Percentiles rank a stretch among this genome's conserved stretches.
Conservation (phyloP, 2,888 invertebrate genomes). For the Parelbella ahira region DNA sequence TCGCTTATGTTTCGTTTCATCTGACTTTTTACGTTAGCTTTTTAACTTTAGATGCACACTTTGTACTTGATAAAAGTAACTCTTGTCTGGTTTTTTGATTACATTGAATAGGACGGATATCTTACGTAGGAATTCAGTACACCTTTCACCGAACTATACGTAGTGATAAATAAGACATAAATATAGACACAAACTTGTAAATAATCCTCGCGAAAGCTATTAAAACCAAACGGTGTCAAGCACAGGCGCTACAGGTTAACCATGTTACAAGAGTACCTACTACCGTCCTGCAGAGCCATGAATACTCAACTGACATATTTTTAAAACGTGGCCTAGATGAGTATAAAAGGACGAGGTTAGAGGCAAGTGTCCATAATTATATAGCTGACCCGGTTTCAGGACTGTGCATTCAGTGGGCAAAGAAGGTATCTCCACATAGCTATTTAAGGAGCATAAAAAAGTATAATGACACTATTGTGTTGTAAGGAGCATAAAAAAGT, state of each 20-base stretch:
- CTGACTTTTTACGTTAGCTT: slow-evolving; percentile 3
- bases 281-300: slow-evolving; percentile 11
- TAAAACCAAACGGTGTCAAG: slow-evolving; percentile 15
- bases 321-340: slow-evolving; percentile 14
- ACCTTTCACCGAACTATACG: not conserved
- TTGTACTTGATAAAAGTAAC: no score
- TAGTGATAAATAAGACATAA: no score
- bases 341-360: slow-evolving; percentile 18
- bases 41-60: no score
- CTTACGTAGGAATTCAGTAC: no score
- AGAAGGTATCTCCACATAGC: slow-evolving; percentile 31
- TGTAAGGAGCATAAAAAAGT: no score
- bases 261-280: slow-evolving; percentile 9
- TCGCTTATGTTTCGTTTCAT: slow-evolving; percentile 1
- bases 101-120: no score
- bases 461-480: no score
- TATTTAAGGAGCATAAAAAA: slow-evolving; percentile 45
- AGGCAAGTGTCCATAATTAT: slow-evolving; percentile 19
- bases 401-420: slow-evolving; percentile 18
- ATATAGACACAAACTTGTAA: no score
- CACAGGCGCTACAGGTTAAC: slow-evolving; percentile 18
- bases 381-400: slow-evolving; percentile 21
- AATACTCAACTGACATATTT: slow-evolving; percentile 21
- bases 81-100: no score
- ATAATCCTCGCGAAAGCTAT: no score